phyloP scores from a whole-genome alignment of 2,797 vertebrate genomes.

The Ara ararauna region DNA sequence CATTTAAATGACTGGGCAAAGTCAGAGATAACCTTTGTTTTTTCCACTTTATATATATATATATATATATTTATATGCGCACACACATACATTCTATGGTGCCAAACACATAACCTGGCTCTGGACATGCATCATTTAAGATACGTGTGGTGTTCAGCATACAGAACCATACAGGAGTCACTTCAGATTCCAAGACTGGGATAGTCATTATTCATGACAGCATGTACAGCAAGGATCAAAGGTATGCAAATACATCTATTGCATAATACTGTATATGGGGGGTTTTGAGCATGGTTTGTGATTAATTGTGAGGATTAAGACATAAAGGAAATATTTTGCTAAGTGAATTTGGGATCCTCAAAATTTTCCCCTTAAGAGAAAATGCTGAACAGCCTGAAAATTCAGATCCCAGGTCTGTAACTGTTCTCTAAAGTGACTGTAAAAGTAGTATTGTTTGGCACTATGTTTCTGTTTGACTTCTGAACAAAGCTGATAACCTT shows the following conservation, averaged over 20 bases:
- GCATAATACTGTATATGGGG: neutral
- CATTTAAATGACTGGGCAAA: neutral
- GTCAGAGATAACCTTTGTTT: fast-evolving
- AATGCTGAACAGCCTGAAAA: neutral
- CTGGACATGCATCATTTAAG: neutral
- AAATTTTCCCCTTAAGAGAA: neutral
- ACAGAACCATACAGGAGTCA: neutral
- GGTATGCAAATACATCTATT: neutral
- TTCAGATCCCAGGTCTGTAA: neutral
- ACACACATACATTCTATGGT: neutral
- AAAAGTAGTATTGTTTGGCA: neutral
- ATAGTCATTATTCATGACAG: fast-evolving
- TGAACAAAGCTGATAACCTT: neutral
- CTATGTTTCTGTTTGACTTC: neutral
- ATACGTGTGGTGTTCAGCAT: fast-evolving
- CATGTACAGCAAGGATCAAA: neutral
- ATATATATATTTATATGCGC: neutral
- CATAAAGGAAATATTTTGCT: neutral
- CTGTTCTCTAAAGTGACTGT: neutral
- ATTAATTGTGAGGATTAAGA: neutral
- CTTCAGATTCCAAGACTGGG: neutral
- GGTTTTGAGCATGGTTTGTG: neutral
- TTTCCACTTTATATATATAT: neutral
- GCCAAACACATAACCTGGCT: neutral
- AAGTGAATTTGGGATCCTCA: neutral